Evolutionary conservation across 2,888 invertebrate genomes (phyloP).

Genomic region (Orthosia gothica): DNA sequence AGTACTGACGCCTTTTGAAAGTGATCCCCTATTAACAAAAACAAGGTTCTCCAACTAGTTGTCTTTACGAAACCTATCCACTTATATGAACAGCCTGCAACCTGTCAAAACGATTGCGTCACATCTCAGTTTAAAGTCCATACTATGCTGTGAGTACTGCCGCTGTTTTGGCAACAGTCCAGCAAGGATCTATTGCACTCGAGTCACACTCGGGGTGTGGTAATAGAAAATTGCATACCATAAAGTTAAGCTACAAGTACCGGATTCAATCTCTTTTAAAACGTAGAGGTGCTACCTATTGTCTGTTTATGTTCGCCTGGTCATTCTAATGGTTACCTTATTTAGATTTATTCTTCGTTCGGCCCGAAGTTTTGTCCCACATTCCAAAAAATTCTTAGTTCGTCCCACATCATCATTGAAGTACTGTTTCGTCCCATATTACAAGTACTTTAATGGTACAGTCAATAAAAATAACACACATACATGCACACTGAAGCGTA

Average conservation of each 20-base stretch:
- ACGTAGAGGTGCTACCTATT: not conserved
- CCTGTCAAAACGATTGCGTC: constrained; percentile 24
- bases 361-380: too few relatives aligned
- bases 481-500: too few relatives aligned
- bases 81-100: not conserved
- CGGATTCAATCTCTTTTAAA: constrained; percentile 12
- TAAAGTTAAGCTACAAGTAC: constrained; percentile 29
- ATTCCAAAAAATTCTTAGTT: too few relatives aligned
- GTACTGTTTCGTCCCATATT: too few relatives aligned
- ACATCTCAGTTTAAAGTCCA: constrained; percentile 2
- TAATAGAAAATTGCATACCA: constrained; percentile 34
- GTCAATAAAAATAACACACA: too few relatives aligned
- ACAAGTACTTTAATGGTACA: too few relatives aligned
- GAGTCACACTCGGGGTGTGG: constrained; percentile 16
- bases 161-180: constrained; percentile 37
- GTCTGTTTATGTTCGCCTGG: not conserved
- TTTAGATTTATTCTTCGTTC: too few relatives aligned
- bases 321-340: too few relatives aligned
- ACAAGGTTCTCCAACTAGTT: not conserved
- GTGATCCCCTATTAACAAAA: too few relatives aligned
- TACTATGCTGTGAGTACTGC: not conserved
- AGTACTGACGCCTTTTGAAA: too few relatives aligned
- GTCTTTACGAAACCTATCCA: not conserved
- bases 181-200: constrained; percentile 39
- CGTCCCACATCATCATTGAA: too few relatives aligned